These are phyloP conservation scores for Heliconius himera DNA, from an alignment of 1,140 invertebrate species.

Conservation along the genomic window DNA sequence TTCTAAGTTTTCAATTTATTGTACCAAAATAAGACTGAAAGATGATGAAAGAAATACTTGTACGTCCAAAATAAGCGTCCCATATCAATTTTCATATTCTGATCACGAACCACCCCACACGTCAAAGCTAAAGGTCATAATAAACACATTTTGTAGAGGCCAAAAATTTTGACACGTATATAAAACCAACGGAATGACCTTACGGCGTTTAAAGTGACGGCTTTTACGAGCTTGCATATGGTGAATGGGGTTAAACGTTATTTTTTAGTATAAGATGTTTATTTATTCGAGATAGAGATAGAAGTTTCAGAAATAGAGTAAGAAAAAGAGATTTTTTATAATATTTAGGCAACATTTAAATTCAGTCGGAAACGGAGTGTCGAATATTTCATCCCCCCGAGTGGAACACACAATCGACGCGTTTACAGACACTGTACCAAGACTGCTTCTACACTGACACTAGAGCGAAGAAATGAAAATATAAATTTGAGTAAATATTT, in stretches of 20 bases:
- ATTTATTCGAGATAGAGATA: not conserved
- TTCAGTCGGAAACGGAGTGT: too few relatives aligned
- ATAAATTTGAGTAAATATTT: too few relatives aligned
- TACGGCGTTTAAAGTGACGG: not conserved
- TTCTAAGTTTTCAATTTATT: not conserved
- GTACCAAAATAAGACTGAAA: too few relatives aligned
- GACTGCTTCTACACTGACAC: too few relatives aligned
- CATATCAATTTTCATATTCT: not conserved
- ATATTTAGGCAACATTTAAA: too few relatives aligned
- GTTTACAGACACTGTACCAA: too few relatives aligned
- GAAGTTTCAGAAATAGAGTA: not conserved
- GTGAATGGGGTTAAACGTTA: not conserved
- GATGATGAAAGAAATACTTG: not conserved
- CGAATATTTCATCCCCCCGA: too few relatives aligned
- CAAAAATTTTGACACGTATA: not conserved
- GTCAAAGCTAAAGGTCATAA: not conserved
- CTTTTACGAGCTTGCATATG: not conserved
- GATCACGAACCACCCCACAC: not conserved
- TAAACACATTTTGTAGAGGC: slow-evolving; percentile 1
- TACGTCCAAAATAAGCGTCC: not conserved
- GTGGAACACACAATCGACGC: too few relatives aligned
- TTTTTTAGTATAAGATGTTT: not conserved
- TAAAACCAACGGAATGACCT: slow-evolving; percentile 5
- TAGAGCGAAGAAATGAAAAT: too few relatives aligned
- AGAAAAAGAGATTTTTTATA: too few relatives aligned